Evolutionary conservation across 2,888 invertebrate species (phyloP), one percentile per base, ranked within the genome.

Genomic region (Anorthoa munda): DNA sequence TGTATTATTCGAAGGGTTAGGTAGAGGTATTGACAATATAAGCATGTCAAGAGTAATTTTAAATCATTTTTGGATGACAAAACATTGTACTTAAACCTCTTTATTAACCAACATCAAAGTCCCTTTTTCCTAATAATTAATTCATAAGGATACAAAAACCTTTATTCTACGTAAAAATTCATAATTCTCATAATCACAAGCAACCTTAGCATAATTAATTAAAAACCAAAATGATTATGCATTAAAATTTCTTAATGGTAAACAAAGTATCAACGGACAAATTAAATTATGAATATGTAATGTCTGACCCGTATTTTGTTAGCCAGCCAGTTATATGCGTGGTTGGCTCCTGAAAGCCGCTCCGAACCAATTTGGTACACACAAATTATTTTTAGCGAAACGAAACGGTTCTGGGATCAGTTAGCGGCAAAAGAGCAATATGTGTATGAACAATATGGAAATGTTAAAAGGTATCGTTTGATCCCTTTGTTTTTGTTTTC

Each of bases 261-360:
- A 55, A 78, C 69, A 75, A 60, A 31, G 56, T 66, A 61, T 51
- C 31, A 74, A 39, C 15, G 59, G 58, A 26, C 72, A 76, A 73
- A 82, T 79, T 79, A 68, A 77, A 84, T 71, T 77, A 81, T 78
- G 74, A 81, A 83, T 84, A 78, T 26, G 31, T 75, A 75, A 81
- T 78, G 26, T 31, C 26, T 78, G 82, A 82, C 82, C 75, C 68
- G 76, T 9, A 68, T 84, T 81, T 55, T 51, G 64, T 65, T 31
- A 66, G 63, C n/a, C n/a, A 50, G 50, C 56, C 45, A 71, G 45
- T 59, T 71, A 9, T 26, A 66, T 55, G 60, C 75, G 73, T 72
- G 72, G 79, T 18, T 55, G 39, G 48, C 50, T 72, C 56, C 21
- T 72, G 18, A 77, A 72, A 77, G 58, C 61, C 13, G 26, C 39